These are phyloP conservation scores for Mactromeris polynyma DNA, from an alignment of 2,888 invertebrate species.

Conservation along the genomic window DNA sequence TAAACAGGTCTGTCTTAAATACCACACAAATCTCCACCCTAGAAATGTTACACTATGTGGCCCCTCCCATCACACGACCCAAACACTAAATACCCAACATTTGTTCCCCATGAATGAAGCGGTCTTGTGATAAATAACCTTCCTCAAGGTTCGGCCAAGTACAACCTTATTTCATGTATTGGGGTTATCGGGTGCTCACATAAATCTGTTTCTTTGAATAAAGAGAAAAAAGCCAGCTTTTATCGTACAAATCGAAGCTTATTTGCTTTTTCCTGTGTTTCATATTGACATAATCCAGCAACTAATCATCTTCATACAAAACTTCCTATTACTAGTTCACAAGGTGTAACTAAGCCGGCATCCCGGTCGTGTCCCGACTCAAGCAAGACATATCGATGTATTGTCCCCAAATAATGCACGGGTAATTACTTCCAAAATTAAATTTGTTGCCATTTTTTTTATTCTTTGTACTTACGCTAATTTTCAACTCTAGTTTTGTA, in stretches of 20 bases:
- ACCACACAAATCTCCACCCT: neutral
- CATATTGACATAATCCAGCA: slow-evolving; percentile 5
- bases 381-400: neutral
- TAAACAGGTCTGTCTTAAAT: neutral
- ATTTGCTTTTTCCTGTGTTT: slow-evolving; percentile 1
- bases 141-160: slow-evolving; percentile 17
- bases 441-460: neutral
- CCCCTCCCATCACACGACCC: neutral
- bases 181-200: slow-evolving; percentile 19
- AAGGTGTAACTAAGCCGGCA: slow-evolving; percentile 8
- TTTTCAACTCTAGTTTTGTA: neutral
- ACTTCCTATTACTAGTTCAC: neutral
- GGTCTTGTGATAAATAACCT: neutral
- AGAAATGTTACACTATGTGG: neutral
- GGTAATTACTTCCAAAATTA: neutral
- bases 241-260: slow-evolving; percentile 13
- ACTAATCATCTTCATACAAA: neutral
- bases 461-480: neutral
- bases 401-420: neutral
- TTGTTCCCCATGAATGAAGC: neutral
- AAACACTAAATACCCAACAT: neutral
- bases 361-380: neutral
- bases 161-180: slow-evolving; percentile 18
- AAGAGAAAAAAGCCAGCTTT: neutral
- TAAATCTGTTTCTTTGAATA: slow-evolving; percentile 14